A percentile compares a stretch with the other conserved stretches of the same genome.
Evolutionary conservation across 2,888 invertebrate species (phyloP).

Genomic region (Cyclophora albipunctata): DNA sequence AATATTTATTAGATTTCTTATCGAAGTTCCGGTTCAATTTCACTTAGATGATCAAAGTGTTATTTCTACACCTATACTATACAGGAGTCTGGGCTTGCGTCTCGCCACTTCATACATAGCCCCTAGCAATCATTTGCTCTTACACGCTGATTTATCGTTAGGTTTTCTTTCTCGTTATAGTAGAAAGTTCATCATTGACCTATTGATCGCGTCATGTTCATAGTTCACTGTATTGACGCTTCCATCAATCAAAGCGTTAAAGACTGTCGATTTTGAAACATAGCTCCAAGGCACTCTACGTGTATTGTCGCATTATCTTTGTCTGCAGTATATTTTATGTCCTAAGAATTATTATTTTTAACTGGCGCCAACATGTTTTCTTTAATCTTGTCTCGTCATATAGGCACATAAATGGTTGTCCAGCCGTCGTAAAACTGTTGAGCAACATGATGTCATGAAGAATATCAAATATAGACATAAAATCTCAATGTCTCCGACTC

Average conservation of each 20-base stretch:
- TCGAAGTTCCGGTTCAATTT: slow-evolving; percentile 59
- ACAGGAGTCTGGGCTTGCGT: too few species aligned
- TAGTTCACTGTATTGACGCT: slow-evolving; percentile 43
- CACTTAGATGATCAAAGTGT: slow-evolving; percentile 38
- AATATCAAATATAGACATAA: slow-evolving; percentile 1
- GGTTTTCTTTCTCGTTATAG: slow-evolving; percentile 38
- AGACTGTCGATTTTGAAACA: slow-evolving; percentile 1
- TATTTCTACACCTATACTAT: slow-evolving; percentile 27
- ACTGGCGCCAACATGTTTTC: not conserved
- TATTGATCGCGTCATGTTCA: slow-evolving; percentile 29
- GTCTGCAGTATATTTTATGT: too few species aligned
- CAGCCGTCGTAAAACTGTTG: slow-evolving; percentile 5
- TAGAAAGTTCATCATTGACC: slow-evolving; percentile 48
- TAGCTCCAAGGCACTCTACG: too few species aligned
- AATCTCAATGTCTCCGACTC: too few species aligned
- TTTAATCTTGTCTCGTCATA: not conserved
- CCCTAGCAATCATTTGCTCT: slow-evolving; percentile 42
- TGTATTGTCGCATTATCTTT: too few species aligned
- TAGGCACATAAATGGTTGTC: slow-evolving; percentile 3
- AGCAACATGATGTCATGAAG: slow-evolving; percentile 12
- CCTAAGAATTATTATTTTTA: slow-evolving; percentile 10
- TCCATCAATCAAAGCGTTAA: slow-evolving; percentile 38
- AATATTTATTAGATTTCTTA: slow-evolving; percentile 45
- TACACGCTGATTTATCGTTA: slow-evolving; percentile 44
- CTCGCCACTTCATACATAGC: slow-evolving; percentile 21